Conservation (phyloP, 2,797 vertebrate genomes). For the Gila robusta region DNA sequence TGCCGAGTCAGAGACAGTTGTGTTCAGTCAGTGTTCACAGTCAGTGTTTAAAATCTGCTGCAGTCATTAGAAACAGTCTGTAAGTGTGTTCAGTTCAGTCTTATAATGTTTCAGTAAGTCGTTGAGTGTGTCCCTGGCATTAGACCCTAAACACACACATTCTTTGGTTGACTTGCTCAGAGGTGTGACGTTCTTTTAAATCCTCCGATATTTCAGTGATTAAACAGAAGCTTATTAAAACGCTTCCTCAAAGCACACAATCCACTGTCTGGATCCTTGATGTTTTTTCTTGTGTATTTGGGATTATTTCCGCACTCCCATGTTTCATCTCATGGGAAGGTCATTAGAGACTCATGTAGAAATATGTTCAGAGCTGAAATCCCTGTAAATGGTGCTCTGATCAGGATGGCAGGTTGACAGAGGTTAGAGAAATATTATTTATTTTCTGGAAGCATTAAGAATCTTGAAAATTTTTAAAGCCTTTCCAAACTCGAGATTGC, state of each 20-base stretch:
- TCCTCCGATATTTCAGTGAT: constrained; percentile 15
- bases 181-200: background rate
- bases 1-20: too few relatives aligned
- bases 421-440: background rate
- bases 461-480: background rate
- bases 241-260: background rate
- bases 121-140: background rate
- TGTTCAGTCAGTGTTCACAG: too few relatives aligned
- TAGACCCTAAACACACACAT: background rate
- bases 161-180: background rate
- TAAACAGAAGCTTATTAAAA: constrained; percentile 33
- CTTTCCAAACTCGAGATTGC: background rate
- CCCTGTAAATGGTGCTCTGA: constrained; percentile 3
- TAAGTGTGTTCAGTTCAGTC: too few relatives aligned
- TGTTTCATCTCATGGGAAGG: constrained; percentile 42
- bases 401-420: constrained; percentile 26
- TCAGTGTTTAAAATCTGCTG: too few relatives aligned
- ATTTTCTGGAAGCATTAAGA: background rate
- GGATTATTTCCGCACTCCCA: constrained; percentile 32
- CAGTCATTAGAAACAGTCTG: too few relatives aligned
- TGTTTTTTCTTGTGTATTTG: background rate
- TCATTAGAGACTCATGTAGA: constrained; percentile 34
- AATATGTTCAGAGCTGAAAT: background rate
- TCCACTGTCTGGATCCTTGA: constrained; percentile 7
- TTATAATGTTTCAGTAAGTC: too few relatives aligned